phyloP scores from a whole-genome alignment of 1,140 invertebrate species.

The Drosophila saltans region DNA sequence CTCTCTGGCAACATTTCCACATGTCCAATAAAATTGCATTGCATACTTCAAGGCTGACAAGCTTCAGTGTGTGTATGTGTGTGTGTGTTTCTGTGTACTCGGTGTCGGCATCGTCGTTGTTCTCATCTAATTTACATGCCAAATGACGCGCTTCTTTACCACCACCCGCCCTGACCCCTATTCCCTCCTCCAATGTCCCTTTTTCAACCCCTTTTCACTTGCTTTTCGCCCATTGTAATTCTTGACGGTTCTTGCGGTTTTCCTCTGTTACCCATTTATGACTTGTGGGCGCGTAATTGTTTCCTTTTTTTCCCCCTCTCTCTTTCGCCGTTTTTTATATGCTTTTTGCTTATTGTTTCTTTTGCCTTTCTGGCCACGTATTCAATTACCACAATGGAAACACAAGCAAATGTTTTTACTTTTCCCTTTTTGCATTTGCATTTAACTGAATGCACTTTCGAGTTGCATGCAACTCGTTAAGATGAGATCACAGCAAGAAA shows the following conservation, averaged over 20 bases:
- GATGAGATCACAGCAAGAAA: too few relatives aligned
- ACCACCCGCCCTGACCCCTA: neutral
- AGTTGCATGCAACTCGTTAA: neutral
- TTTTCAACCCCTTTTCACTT: too few relatives aligned
- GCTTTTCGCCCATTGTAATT: constrained; percentile 21
- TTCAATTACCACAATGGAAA: constrained; percentile 58
- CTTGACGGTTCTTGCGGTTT: constrained; percentile 5
- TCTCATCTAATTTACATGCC: constrained; percentile 67
- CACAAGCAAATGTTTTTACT: constrained; percentile 21
- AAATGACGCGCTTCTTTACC: constrained; percentile 49
- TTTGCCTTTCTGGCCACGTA: constrained; percentile 55
- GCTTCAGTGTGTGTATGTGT: neutral
- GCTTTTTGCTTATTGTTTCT: neutral
- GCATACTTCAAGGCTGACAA: constrained; percentile 67
- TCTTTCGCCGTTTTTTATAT: neutral
- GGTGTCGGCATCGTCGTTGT: constrained; percentile 10
- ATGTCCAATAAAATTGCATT: constrained; percentile 58
- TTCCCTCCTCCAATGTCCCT: neutral
- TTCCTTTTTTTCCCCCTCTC: constrained; percentile 19
- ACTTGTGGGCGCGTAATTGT: constrained; percentile 51
- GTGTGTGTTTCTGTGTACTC: neutral
- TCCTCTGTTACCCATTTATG: constrained; percentile 41
- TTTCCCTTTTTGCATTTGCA: constrained; percentile 24
- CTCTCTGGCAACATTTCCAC: constrained; percentile 52
- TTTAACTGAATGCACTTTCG: constrained; percentile 5